Conservation (phyloP, 2,113 vertebrate species). For the Sapajus apella region DNA sequence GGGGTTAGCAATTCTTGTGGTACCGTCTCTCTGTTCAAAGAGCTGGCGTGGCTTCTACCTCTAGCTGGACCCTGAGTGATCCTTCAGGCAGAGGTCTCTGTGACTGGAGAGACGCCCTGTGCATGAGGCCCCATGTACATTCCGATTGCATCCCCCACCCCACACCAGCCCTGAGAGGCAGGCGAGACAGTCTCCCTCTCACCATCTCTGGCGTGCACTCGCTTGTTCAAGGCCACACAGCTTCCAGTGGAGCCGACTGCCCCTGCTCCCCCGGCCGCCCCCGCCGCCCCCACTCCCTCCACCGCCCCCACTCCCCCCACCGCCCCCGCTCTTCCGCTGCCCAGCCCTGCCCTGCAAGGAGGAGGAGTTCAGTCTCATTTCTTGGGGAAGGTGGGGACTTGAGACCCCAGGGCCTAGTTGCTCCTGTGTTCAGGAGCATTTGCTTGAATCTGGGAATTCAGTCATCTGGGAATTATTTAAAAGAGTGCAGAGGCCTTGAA, state of each 20-base stretch:
- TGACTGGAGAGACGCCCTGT: rapidly evolving
- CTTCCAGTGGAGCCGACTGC: no score
- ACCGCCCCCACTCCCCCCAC: rapidly evolving
- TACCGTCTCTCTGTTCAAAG: not conserved
- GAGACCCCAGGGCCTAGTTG: not conserved
- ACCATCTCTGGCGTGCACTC: not conserved
- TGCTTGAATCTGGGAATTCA: not conserved
- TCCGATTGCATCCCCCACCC: not conserved
- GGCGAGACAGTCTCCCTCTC: rapidly evolving
- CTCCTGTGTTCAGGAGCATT: not conserved
- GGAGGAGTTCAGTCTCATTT: not conserved
- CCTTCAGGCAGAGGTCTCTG: rapidly evolving
- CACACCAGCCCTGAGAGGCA: not conserved
- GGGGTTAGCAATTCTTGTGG: not conserved
- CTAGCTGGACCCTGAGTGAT: not conserved
- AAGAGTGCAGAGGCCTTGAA: not conserved
- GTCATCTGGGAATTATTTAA: not conserved
- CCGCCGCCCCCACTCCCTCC: no score
- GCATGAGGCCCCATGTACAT: not conserved
- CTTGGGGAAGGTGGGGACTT: not conserved
- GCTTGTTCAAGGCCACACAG: not conserved
- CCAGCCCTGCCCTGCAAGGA: not conserved
- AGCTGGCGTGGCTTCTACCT: not conserved
- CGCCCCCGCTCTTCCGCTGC: rapidly evolving
- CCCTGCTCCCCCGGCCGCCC: rapidly evolving